Evolutionary conservation across 2,113 vertebrate genomes (phyloP).

Genomic region (Pseudolaguvia tuberculata): DNA sequence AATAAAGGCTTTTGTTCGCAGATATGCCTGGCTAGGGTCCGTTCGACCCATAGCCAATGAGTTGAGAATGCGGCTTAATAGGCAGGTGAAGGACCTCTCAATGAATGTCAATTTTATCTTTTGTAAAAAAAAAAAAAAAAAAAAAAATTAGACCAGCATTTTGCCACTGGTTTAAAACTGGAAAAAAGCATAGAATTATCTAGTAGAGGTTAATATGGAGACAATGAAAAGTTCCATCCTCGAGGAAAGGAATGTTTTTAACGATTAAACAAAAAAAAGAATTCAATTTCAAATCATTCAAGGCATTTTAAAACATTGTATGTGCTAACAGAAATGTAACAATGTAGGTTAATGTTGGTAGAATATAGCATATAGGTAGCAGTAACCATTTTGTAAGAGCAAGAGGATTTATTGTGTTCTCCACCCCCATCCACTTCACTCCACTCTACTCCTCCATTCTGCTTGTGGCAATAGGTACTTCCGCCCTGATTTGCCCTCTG

Average conservation of each 20-base stretch:
- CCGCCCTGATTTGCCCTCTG: conserved; percentile 62
- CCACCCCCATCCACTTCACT: conserved; percentile 40
- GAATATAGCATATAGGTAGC: conserved; percentile 1
- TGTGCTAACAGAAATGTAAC: not conserved
- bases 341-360: not conserved
- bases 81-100: conserved; percentile 76
- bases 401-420: conserved; percentile 39
- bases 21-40: conserved; percentile 57
- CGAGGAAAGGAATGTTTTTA: not conserved
- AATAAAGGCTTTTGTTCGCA: conserved; percentile 73
- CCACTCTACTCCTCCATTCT: conserved; percentile 39
- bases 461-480: conserved; percentile 62
- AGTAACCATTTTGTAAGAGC: conserved; percentile 20
- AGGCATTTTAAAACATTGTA: not conserved
- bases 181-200: not conserved
- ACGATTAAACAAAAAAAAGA: not conserved
- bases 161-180: conserved; percentile 9
- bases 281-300: not conserved
- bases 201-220: not conserved
- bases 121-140: conserved; percentile 25
- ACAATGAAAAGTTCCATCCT: not conserved
- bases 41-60: conserved; percentile 71
- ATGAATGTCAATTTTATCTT: conserved; percentile 71
- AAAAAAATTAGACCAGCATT: not conserved
- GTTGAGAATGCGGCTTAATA: conserved; percentile 71